Evolutionary conservation across 2,888 invertebrate genomes (phyloP).

Genomic region (Caenorhabditis sp.): DNA sequence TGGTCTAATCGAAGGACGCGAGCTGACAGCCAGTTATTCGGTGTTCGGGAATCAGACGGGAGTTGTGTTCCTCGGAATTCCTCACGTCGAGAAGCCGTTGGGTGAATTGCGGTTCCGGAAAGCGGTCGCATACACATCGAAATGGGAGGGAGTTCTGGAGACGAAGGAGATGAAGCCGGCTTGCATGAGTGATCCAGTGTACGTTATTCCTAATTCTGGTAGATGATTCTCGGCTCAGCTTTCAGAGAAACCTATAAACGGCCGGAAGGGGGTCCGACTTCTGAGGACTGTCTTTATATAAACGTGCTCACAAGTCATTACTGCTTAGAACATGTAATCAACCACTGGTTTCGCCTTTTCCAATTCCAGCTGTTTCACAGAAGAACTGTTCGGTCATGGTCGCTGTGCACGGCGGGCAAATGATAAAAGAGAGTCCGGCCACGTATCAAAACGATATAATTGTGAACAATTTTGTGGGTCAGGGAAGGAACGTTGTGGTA

Average conservation of each 20-base stretch:
- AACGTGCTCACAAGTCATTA: constrained; percentile 37
- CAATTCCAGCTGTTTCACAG: constrained; percentile 10
- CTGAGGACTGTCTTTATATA: constrained; percentile 55
- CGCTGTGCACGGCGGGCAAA: constrained; percentile 54
- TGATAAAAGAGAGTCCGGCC: constrained; percentile 46
- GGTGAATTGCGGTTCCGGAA: constrained; percentile 37
- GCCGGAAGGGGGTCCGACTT: constrained; percentile 20
- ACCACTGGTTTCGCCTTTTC: not conserved
- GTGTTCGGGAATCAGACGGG: constrained; percentile 41
- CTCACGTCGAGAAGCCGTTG: constrained; percentile 33
- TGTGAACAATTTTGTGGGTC: constrained; percentile 52
- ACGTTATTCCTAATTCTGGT: not conserved
- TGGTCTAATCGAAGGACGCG: constrained; percentile 19
- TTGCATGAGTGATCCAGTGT: constrained; percentile 51
- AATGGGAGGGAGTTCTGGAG: constrained; percentile 47
- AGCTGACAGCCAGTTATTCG: constrained; percentile 21
- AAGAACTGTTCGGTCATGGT: constrained; percentile 59
- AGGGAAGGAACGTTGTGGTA: constrained; percentile 48
- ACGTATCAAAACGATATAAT: constrained; percentile 39
- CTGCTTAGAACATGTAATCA: constrained; percentile 33
- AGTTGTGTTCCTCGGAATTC: constrained; percentile 50
- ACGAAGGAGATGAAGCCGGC: constrained; percentile 48
- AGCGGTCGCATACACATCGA: not conserved
- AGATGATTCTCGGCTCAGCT: not conserved
- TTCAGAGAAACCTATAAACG: constrained; percentile 34